A percentile compares a stretch with the other conserved stretches of the same genome.
These are phyloP conservation scores for Conus betulinus DNA, from an alignment of 1,140 invertebrate genomes.

Conservation along the genomic window DNA sequence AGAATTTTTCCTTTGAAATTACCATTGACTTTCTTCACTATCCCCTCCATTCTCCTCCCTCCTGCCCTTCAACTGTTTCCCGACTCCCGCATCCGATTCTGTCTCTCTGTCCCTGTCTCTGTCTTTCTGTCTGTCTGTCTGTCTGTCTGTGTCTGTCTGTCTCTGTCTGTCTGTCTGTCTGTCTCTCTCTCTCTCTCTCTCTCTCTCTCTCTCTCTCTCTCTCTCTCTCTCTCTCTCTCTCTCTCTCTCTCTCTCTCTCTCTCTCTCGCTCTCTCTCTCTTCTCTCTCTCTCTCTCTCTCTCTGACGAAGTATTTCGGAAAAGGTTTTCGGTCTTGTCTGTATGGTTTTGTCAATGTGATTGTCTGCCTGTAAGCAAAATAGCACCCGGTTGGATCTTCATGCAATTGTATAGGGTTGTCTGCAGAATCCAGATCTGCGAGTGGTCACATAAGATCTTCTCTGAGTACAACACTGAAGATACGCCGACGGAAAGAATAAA, in stretches of 20 bases:
- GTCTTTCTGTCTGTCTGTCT: slow-evolving; percentile 4
- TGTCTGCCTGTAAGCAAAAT: not conserved
- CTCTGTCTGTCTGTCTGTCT: slow-evolving; percentile 3
- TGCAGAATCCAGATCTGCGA: too few relatives aligned
- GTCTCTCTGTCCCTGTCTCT: slow-evolving; percentile 20
- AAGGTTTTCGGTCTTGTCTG: not conserved
- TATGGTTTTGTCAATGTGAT: not conserved
- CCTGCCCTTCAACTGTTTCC: not conserved
- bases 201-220: slow-evolving; percentile 6
- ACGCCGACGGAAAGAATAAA: too few relatives aligned
- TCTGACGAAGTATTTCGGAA: not conserved
- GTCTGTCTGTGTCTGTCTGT: not conserved
- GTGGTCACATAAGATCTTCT: too few relatives aligned
- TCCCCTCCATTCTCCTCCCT: not conserved
- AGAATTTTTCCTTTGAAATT: not conserved
- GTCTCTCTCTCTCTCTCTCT: slow-evolving; percentile 15
- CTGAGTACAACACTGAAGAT: too few relatives aligned
- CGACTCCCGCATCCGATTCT: not conserved
- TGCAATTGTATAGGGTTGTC: too few relatives aligned
- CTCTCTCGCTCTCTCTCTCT: slow-evolving; percentile 17
- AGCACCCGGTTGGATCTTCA: not conserved
- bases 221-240: slow-evolving; percentile 10
- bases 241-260: slow-evolving; percentile 18
- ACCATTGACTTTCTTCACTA: not conserved
- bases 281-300: slow-evolving; percentile 12